Conservation (phyloP, 1,140 invertebrate species). For the Cardiocondyla obscurior region DNA sequence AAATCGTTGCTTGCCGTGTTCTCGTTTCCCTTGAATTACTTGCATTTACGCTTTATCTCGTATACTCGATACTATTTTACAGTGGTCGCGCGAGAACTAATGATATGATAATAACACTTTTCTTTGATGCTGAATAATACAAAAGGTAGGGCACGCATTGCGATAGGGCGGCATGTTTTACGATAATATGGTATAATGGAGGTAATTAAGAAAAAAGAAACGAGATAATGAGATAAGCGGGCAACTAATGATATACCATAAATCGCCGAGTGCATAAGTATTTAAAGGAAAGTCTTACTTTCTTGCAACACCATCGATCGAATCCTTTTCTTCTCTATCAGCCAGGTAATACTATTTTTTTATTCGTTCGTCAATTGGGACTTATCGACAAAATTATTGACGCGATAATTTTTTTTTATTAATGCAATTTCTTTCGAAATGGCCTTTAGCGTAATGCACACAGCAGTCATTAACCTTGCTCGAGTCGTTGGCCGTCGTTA, state of each 20-base stretch:
- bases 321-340: background rate
- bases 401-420: background rate
- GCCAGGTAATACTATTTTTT: background rate
- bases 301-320: background rate
- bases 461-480: background rate
- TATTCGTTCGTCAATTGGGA: background rate
- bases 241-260: constrained; percentile 18
- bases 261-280: background rate
- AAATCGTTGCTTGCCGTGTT: background rate
- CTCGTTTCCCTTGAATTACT: constrained; percentile 26
- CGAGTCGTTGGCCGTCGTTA: constrained; percentile 24
- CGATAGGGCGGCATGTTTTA: constrained; percentile 4
- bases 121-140: constrained; percentile 54
- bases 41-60: background rate
- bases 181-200: constrained; percentile 23
- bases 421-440: background rate
- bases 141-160: background rate
- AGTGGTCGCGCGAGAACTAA: constrained; percentile 31
- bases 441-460: background rate
- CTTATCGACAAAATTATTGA: background rate
- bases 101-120: constrained; percentile 44
- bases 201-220: constrained; percentile 39
- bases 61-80: background rate
- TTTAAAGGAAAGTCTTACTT: background rate
- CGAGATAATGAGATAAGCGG: constrained; percentile 39